Conservation (phyloP, 2,797 vertebrate species). For the Notolepis coatsorum region DNA sequence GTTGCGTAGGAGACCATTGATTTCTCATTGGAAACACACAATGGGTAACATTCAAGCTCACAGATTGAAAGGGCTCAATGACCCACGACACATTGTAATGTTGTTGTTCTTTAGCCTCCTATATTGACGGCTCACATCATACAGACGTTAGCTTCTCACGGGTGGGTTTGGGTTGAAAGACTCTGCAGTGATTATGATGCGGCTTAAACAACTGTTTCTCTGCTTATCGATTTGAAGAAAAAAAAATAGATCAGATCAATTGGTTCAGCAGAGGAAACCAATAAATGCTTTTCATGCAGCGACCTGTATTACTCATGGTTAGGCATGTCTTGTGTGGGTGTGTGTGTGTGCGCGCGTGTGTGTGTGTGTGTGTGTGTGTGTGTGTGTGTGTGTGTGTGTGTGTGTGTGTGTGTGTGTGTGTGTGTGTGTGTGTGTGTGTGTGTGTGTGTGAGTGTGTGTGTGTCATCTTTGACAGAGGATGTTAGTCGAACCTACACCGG, state of each 20-base stretch:
- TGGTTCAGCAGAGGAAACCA: conserved; percentile 45
- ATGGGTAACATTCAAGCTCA: conserved; percentile 9
- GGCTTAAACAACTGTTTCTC: conserved; percentile 38
- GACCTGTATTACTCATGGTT: conserved; percentile 29
- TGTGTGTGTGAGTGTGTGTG: background rate
- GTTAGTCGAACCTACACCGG: too few relatives aligned
- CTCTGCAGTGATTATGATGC: conserved; percentile 23
- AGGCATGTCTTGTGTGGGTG: conserved; percentile 18
- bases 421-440: background rate
- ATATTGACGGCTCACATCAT: conserved; percentile 1
- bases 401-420: conserved; percentile 2
- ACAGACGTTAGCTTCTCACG: conserved; percentile 3
- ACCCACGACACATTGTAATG: conserved; percentile 1
- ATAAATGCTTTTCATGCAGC: conserved; percentile 33
- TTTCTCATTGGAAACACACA: conserved; percentile 34
- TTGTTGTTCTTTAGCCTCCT: background rate
- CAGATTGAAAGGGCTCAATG: conserved; percentile 22
- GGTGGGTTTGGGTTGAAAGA: conserved; percentile 26
- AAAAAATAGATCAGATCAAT: conserved; percentile 47
- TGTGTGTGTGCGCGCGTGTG: background rate
- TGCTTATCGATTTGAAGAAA: conserved; percentile 58
- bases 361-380: background rate
- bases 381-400: background rate
- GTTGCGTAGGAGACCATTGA: conserved; percentile 33
- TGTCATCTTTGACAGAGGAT: background rate